Base-by-base conservation (phyloP, 2,888 invertebrate genomes). In the Trissoscelio sp. region DNA sequence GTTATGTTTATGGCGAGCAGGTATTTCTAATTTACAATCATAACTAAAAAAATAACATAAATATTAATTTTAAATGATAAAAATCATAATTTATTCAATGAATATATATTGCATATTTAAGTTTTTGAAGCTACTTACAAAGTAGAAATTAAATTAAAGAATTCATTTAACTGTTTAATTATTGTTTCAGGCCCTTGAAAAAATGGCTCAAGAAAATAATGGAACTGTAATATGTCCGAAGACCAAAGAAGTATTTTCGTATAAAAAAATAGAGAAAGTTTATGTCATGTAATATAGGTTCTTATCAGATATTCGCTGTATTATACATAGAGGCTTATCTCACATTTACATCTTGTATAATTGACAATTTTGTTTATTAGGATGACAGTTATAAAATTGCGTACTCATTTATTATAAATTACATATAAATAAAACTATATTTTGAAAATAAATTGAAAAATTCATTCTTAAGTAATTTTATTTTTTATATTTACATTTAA, bases 1-100 rank as follows among this genome's bases (percentile, higher is more conserved):
- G 99, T 70, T 96, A 97, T 92, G 98, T 99, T 77, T 99, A 98
- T 89, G 98, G 98, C 7, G 97, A 97, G 92, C 94, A 96, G 94
- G 96, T 96, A n/a, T n/a, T n/a, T n/a, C n/a, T n/a, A n/a, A n/a
- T n/a, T n/a, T n/a, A n/a, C n/a, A n/a, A n/a, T n/a, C n/a, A n/a
- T n/a, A n/a, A n/a, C n/a, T n/a, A n/a, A n/a, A n/a, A n/a, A n/a
- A n/a, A n/a, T n/a, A n/a, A n/a, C n/a, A n/a, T n/a, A n/a, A n/a
- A 87, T 91, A 86, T 84, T 22, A n/a, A 48, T 22, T 39, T 46
- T 64, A 9, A 39, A 7, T 39, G 11, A 39, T 39, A 39, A 11
- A 4, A 39, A 39, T 39, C 14, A 14, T 44, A 24, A 24, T 24
- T 24, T 3, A 34, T 9, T 9, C 34, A 11, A 34, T 34, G 34